Evolutionary conservation across 2,888 invertebrate genomes (phyloP), one percentile per base, ranked within the genome.

Genomic region (Nomada ruficornis): DNA sequence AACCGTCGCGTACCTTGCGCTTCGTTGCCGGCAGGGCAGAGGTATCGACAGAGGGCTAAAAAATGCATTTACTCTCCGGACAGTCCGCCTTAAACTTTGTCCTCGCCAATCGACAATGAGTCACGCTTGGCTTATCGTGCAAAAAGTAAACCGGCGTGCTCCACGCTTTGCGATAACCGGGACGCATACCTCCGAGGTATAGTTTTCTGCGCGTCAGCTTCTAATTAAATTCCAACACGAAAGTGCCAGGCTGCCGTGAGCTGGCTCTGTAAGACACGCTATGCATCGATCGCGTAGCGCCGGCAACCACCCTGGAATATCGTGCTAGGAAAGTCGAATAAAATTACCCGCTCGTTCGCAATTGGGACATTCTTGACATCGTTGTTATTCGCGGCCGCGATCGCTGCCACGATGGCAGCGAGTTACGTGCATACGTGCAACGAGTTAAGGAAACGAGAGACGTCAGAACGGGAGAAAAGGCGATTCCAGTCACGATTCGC

Each of bases 151-250:
- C 47, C 82, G 47, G 26, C 59, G 42, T 63, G 74, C 50, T 57
- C 18, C 74, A 54, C 69, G 36, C 68, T 68, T 69, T 68, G 54
- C 18, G 76, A 76, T 80, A 80, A n/a, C 11, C 68, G 10, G 11
- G 50, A 57, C 59, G 59, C 69, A 29, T 52, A 57, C 20, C 63
- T 4, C 55, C 18, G 15, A n/a, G 50, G 18, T 44, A 75, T 77
- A 62, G 42, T 54, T 75, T 36, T 47, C 60, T 29, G 52, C 60
- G n/a, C 23, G 72, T 59, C 54, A 63, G 70, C 54, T 57, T 80
- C 55, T 82, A 80, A 82, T 82, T 75, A 82, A 80, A 74, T 82
- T 74, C 74, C 69, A 29, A 71, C 80, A 65, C 74, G 80, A 73
- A 52, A 74, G 50, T 63, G 44, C 23, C 20, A n/a, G 18, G 62